Conservation (phyloP, 2,888 invertebrate species). For the Sarcophaga variegata region DNA sequence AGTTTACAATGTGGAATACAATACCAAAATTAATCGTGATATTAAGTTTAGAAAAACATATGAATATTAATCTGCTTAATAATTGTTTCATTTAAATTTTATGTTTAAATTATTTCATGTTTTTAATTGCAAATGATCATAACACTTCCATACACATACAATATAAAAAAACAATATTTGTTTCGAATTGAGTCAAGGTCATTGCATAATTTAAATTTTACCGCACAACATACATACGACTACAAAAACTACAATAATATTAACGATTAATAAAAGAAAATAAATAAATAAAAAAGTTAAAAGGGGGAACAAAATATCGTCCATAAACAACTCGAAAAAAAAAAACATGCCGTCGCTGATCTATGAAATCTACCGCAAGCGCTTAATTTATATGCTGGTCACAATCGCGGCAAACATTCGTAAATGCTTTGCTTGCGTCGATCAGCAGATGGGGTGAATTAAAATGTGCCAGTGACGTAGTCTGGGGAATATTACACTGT, state of each 20-base stretch:
- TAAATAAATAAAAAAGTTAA: background rate
- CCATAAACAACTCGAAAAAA: background rate
- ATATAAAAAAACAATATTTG: too few species aligned
- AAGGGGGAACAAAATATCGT: background rate
- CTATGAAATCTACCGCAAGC: background rate
- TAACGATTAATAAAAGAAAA: background rate
- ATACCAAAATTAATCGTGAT: too few species aligned
- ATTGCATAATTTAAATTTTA: conserved; percentile 27
- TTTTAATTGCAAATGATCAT: too few species aligned
- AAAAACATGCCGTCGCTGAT: background rate
- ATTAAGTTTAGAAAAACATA: too few species aligned
- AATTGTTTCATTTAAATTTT: too few species aligned
- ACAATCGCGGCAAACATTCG: background rate
- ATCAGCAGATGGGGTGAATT: background rate
- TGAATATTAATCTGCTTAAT: too few species aligned
- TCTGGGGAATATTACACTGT: too few species aligned
- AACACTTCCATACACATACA: too few species aligned
- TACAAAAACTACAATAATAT: background rate
- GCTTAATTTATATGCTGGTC: background rate
- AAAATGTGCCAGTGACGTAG: background rate
- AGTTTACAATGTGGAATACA: too few species aligned
- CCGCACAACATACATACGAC: background rate
- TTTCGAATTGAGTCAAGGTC: conserved; percentile 54
- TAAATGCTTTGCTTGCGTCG: background rate
- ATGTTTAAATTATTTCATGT: too few species aligned